Conservation (phyloP, 2,113 vertebrate species). For the Pantherophis guttatus region DNA sequence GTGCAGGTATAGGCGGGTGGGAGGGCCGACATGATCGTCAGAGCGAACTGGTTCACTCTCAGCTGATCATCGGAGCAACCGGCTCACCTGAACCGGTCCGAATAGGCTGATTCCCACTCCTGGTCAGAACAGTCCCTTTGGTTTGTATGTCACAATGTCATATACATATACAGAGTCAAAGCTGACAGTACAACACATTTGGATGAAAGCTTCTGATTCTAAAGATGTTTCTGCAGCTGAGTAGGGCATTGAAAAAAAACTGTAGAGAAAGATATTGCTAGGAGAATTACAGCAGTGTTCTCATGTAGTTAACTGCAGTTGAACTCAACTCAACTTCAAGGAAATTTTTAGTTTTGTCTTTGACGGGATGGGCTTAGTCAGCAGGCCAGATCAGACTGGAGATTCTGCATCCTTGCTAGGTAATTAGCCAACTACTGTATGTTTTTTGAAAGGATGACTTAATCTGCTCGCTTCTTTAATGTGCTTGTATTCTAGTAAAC, state of each 20-base stretch:
- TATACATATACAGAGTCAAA: neutral
- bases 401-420: neutral
- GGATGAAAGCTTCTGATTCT: neutral
- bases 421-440: neutral
- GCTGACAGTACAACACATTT: neutral
- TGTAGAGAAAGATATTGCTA: neutral
- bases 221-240: neutral
- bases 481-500: neutral
- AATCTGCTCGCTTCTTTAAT: neutral
- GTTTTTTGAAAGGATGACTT: neutral
- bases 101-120: too few species aligned
- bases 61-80: too few species aligned
- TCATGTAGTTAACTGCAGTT: neutral
- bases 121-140: neutral
- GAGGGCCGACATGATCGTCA: too few species aligned
- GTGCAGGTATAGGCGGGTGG: too few species aligned
- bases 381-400: neutral
- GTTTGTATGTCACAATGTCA: neutral
- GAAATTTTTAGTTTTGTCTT: neutral
- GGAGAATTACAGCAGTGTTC: neutral
- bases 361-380: neutral
- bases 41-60: too few species aligned
- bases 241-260: neutral
- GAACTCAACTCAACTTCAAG: neutral
- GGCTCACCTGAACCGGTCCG: too few species aligned